Evolutionary conservation across 2,797 vertebrate species (phyloP), one percentile per base, ranked within the genome.

Genomic region (Muraenolepis orangiensis): DNA sequence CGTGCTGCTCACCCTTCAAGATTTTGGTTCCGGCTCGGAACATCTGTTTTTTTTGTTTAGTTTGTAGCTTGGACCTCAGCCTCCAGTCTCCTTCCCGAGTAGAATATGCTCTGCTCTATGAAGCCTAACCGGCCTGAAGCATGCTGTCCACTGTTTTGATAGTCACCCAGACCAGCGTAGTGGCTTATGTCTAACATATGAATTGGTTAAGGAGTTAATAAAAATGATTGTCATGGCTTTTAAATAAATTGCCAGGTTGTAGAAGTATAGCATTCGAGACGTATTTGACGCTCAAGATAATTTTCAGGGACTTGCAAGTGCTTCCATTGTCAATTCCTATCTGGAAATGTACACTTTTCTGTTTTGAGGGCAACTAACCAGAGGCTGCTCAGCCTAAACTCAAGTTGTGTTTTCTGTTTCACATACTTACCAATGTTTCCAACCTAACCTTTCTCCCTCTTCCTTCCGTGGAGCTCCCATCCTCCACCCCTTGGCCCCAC

Each of bases 401-500:
- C n/a, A n/a, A n/a, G n/a, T n/a, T n/a, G n/a, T 42, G 13, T 13
- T 14, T 42, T 20, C 42, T 20, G n/a, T n/a, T 51, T 4, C 42
- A 51, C 42, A 6, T 51, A 16, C 42, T 18, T 51, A 20, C 16
- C 42, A 18, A 1, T n/a, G n/a, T n/a, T n/a, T n/a, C 18, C 46
- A 20, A 18, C 10, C 51, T 57, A 57, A 23, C 51, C 51, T 57
- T 23, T 6, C 1, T 46, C 16, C 38, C 11, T 40, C 38, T 40
- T 7, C 11, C 38, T 40, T 40, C 38, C 38, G 5, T 40, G 38
- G 51, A 18, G n/a, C 18, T 61, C 18, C 51, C 11, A 40, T 61
- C 51, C 6, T 61, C 78, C 71, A 72, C 76, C 71, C 74, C 34
- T 32, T 46, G 70, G 67, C 40, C 74, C 74, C 80, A 40, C 38